Conservation (phyloP, 2,113 vertebrate genomes). For the Lophius piscatorius region DNA sequence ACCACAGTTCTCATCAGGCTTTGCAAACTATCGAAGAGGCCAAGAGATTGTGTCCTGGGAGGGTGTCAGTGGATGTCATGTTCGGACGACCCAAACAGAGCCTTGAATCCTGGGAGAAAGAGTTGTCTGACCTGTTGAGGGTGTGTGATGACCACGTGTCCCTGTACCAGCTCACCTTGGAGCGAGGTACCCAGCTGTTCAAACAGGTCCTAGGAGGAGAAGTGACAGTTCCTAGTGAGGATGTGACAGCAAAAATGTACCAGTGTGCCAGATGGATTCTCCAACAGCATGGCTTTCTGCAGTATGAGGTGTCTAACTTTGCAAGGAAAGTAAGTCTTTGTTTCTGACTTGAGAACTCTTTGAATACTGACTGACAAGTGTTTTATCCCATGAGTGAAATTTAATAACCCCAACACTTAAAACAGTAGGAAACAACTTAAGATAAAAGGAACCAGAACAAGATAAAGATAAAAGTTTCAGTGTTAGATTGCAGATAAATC, state of each 20-base stretch:
- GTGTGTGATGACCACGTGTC: conserved; percentile 90
- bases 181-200: conserved; percentile 88
- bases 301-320: conserved; percentile 96
- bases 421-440: no score
- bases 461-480: no score
- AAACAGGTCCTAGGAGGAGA: conserved; percentile 75
- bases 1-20: conserved; percentile 84
- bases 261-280: conserved; percentile 75
- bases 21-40: conserved; percentile 81
- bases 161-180: conserved; percentile 93
- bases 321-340: conserved; percentile 84
- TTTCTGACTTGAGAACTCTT: no score
- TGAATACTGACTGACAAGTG: no score
- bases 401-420: no score
- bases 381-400: no score
- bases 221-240: conserved; percentile 71
- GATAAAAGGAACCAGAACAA: no score
- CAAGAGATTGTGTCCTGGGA: conserved; percentile 81
- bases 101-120: conserved; percentile 76
- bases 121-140: conserved; percentile 77
- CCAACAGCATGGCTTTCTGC: conserved; percentile 80
- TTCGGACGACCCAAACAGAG: conserved; percentile 89
- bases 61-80: conserved; percentile 89
- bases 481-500: no score
- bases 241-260: conserved; percentile 88